phyloP scores from a whole-genome alignment of 2,113 vertebrate species.

The Protomyctophum bolini region DNA sequence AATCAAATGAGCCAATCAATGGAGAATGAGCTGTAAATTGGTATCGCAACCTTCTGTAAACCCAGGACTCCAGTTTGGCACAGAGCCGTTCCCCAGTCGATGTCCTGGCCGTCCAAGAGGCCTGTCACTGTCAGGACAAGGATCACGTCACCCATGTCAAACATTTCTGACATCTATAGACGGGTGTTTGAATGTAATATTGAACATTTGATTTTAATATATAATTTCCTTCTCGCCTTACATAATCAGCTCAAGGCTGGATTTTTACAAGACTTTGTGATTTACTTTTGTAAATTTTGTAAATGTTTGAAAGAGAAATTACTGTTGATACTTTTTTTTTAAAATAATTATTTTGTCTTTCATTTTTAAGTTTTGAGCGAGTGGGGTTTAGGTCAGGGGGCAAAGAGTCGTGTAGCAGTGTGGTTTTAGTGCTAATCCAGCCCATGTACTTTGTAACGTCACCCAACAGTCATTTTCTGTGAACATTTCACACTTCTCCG shows the following conservation, averaged over 20 bases:
- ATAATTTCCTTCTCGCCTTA: conserved; percentile 64
- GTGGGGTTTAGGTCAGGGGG: conserved; percentile 33
- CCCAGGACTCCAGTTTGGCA: too few species aligned
- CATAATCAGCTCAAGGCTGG: conserved; percentile 67
- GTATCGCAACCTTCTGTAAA: too few species aligned
- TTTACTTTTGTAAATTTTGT: conserved; percentile 81
- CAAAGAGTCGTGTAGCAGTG: conserved; percentile 37
- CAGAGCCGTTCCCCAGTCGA: not conserved
- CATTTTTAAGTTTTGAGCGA: conserved; percentile 48
- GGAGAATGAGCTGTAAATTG: too few species aligned
- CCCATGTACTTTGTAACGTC: conserved; percentile 13
- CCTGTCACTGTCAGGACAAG: conserved; percentile 40
- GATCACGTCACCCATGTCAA: conserved; percentile 37
- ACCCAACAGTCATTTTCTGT: conserved; percentile 11
- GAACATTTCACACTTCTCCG: not conserved
- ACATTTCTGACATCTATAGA: conserved; percentile 51
- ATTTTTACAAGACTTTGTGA: conserved; percentile 74
- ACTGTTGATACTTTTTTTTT: conserved; percentile 52
- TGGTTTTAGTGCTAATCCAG: conserved; percentile 25
- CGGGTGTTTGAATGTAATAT: conserved; percentile 78
- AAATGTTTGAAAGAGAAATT: conserved; percentile 73
- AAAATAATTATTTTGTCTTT: conserved; percentile 34
- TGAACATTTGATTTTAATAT: conserved; percentile 65
- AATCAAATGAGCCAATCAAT: too few species aligned
- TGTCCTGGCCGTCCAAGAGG: conserved; percentile 24